Percentiles rank a stretch among this genome's conserved stretches.
phyloP scores from a whole-genome alignment of 2,888 invertebrate genomes.

The Tuta absoluta region DNA sequence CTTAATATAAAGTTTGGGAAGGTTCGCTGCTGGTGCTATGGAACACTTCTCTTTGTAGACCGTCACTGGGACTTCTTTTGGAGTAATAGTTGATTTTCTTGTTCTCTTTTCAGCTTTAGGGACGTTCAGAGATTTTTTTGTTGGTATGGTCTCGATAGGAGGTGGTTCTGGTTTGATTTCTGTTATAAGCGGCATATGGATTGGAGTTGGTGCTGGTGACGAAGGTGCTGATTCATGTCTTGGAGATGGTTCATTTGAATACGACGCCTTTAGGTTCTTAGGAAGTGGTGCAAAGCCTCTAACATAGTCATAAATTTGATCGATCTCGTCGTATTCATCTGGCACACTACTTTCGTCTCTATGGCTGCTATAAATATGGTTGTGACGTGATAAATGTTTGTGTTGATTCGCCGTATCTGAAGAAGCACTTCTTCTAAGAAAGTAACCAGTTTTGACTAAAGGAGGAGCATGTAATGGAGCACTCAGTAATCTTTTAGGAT shows the following conservation, averaged over 20 bases:
- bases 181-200: conserved; percentile 76
- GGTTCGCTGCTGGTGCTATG: conserved; percentile 75
- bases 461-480: conserved; percentile 70
- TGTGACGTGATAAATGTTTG: conserved; percentile 76
- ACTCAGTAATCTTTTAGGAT: conserved; percentile 76
- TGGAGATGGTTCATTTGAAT: conserved; percentile 69
- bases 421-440: conserved; percentile 88
- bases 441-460: conserved; percentile 83
- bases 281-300: conserved; percentile 95
- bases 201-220: conserved; percentile 79
- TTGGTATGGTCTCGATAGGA: conserved; percentile 94
- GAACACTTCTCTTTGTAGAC: conserved; percentile 82
- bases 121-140: conserved; percentile 84
- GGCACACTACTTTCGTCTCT: conserved; percentile 85
- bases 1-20: conserved; percentile 90
- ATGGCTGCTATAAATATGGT: conserved; percentile 79
- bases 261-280: conserved; percentile 87
- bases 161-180: conserved; percentile 92
- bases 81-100: conserved; percentile 83
- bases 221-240: conserved; percentile 81
- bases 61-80: conserved; percentile 79
- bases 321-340: conserved; percentile 96
- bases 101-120: conserved; percentile 88
- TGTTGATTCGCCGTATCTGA: conserved; percentile 86
- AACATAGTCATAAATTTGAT: conserved; percentile 98